These are phyloP conservation scores for Hemibagrus guttatus DNA, from an alignment of 2,797 vertebrate species.

Conservation along the genomic window DNA sequence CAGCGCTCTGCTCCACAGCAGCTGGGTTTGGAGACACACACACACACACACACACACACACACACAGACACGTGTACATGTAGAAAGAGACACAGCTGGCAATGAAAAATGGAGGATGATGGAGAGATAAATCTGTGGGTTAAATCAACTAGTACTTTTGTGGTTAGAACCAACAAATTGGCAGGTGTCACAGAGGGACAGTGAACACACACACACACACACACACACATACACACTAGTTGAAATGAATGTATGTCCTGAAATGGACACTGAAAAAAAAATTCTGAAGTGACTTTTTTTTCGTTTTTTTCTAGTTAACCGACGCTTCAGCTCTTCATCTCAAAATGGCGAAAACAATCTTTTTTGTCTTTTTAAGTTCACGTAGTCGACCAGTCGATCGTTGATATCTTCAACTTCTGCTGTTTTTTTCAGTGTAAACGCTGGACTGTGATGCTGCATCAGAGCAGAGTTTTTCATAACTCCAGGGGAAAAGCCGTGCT, in stretches of 20 bases:
- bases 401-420: too few species aligned
- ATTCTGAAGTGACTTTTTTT: too few species aligned
- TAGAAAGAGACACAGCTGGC: background rate
- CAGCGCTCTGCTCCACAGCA: background rate
- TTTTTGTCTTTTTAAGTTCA: too few species aligned
- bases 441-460: too few species aligned
- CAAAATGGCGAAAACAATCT: too few species aligned
- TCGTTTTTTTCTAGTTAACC: background rate
- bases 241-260: background rate
- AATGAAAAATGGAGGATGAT: background rate
- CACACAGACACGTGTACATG: slow-evolving; percentile 3
- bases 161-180: slow-evolving; percentile 14
- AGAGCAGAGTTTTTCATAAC: too few species aligned
- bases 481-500: too few species aligned
- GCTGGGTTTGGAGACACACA: background rate
- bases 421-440: too few species aligned
- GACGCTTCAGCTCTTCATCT: too few species aligned
- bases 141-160: slow-evolving; percentile 2
- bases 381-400: too few species aligned
- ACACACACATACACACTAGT: slow-evolving; percentile 15
- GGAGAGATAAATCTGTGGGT: background rate
- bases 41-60: slow-evolving; percentile 2
- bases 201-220: slow-evolving; percentile 11
- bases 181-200: slow-evolving; percentile 12
- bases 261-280: background rate